Evolutionary conservation across 2,797 vertebrate genomes (phyloP).

Genomic region (Mus minutoides): DNA sequence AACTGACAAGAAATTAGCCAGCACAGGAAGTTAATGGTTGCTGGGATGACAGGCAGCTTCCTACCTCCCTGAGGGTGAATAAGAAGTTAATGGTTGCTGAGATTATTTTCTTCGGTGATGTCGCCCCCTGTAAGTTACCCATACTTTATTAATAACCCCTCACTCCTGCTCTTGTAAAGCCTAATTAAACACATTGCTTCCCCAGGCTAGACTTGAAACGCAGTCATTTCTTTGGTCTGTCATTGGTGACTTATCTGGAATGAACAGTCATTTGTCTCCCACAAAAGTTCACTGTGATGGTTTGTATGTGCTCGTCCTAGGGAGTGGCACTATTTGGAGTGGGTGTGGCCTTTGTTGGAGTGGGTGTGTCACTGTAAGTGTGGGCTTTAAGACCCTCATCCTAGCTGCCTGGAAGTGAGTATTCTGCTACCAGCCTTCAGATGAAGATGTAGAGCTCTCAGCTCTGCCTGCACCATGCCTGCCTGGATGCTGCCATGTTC

Average conservation of each 20-base stretch:
- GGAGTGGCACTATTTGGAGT: too few relatives aligned
- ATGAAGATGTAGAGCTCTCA: too few relatives aligned
- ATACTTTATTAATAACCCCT: not conserved
- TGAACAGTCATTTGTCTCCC: not conserved
- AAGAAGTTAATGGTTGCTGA: not conserved
- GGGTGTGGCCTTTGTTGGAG: too few relatives aligned
- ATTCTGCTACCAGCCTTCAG: too few relatives aligned
- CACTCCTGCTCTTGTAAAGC: not conserved
- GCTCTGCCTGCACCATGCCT: too few relatives aligned
- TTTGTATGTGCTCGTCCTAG: too few relatives aligned
- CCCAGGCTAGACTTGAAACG: not conserved
- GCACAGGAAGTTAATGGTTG: not conserved
- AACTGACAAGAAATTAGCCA: not conserved
- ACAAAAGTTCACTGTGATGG: not conserved
- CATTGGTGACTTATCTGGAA: not conserved
- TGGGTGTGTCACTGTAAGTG: too few relatives aligned
- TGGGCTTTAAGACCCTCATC: too few relatives aligned
- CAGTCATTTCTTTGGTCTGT: not conserved
- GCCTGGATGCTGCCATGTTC: too few relatives aligned
- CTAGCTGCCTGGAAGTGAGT: too few relatives aligned
- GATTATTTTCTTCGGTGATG: not conserved
- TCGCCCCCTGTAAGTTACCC: not conserved
- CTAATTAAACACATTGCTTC: not conserved
- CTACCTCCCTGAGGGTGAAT: not conserved
- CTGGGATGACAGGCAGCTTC: too few relatives aligned